Evolutionary conservation across 2,797 vertebrate species (phyloP), one percentile per base, ranked within the genome.

Genomic region (Pampus argenteus): DNA sequence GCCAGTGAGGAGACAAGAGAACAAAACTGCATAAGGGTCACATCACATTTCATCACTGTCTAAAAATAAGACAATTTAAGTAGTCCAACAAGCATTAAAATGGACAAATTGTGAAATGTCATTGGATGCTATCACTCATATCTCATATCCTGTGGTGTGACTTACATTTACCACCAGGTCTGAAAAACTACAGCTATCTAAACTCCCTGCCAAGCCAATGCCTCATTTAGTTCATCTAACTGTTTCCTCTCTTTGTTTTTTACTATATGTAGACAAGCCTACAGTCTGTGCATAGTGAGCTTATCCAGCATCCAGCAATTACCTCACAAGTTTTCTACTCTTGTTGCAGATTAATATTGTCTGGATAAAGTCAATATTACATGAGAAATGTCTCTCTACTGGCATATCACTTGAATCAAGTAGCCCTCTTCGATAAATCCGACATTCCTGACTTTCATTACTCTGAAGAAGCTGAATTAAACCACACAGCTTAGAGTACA

Each of bases 171-270:
- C 82, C 67, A 51, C 54, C 31, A 3, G 66, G 55, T 59, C 59
- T 74, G 66, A 72, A 28, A 85, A 89, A 83, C 67, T 79, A 70
- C 80, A 83, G 76, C 81, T 83, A 90, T 89, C 77, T 71, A 54
- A 81, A 83, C 82, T 84, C 76, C 77, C 82, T 67, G 76, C 67
- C 59, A 84, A 73, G 83, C 85, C 74, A 70, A 85, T 78, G 60
- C 74, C 79, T 89, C 79, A 81, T 84, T 89, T 87, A 68, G 78
- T 71, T 85, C 76, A 84, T 88, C 82, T 86, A 77, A 89, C 79
- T 86, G 49, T 74, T 81, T 78, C 69, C 67, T 75, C 59, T 68
- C 47, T 44, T 63, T 36, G 18, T 61, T 67, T 71, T 78, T 40
- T 36, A 82, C 45, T 76, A 59, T 68, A 47, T 74, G 49, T 51